phyloP scores from a whole-genome alignment of 2,113 vertebrate genomes.

The Pterocles orientalis region DNA sequence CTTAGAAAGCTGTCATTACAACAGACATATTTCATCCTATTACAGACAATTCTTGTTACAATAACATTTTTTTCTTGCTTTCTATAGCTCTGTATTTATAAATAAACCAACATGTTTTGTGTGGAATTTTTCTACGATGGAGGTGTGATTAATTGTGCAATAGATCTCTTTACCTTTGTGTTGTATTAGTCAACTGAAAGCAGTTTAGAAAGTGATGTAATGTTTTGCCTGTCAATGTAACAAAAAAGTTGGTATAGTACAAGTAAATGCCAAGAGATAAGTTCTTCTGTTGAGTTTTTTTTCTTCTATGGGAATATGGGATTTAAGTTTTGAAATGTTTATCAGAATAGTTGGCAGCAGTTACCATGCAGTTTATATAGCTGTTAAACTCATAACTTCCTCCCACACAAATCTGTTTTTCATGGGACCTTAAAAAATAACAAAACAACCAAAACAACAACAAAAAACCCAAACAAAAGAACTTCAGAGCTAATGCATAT shows the following conservation, averaged over 20 bases:
- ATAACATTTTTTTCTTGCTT: background rate
- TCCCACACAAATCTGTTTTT: background rate
- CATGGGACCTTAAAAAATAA: background rate
- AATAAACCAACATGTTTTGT: fast-evolving
- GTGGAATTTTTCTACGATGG: background rate
- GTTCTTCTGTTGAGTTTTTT: background rate
- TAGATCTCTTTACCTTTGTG: background rate
- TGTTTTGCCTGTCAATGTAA: background rate
- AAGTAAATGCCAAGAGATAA: background rate
- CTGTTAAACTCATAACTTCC: background rate
- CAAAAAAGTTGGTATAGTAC: background rate
- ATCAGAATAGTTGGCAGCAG: background rate
- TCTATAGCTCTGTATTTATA: background rate
- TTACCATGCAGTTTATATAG: background rate
- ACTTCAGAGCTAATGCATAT: background rate
- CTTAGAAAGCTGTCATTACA: background rate
- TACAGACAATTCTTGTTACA: background rate
- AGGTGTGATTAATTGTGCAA: background rate
- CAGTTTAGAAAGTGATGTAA: background rate
- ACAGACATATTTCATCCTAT: background rate
- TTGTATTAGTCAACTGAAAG: background rate
- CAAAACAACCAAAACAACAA: background rate
- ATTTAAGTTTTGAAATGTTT: background rate
- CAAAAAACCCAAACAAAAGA: background rate
- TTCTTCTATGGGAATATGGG: background rate